These are phyloP conservation scores for Pseudorhombus dupliciocellatus DNA, from an alignment of 2,113 vertebrate genomes.

Conservation along the genomic window DNA sequence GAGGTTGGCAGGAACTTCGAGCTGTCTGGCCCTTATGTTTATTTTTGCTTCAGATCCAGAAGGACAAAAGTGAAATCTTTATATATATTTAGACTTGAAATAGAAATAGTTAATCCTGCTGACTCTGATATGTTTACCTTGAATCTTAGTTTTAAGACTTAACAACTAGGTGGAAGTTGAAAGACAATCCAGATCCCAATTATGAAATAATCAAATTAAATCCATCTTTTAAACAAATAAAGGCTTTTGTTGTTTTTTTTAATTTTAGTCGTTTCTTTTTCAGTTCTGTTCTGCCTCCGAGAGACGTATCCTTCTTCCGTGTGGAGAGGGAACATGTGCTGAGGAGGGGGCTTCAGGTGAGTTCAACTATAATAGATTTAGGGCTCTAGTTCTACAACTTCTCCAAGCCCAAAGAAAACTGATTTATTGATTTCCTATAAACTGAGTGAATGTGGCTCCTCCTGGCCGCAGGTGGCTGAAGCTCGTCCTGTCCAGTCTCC, in stretches of 20 bases:
- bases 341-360: conserved; percentile 78
- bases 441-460: background rate
- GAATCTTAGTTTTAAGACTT: background rate
- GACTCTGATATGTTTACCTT: background rate
- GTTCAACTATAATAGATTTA: too few relatives aligned
- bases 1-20: background rate
- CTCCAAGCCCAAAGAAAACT: background rate
- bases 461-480: conserved; percentile 64
- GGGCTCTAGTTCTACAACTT: too few relatives aligned
- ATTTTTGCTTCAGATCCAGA: too few relatives aligned
- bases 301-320: conserved; percentile 79
- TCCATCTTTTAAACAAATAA: too few relatives aligned
- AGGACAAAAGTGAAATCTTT: too few relatives aligned
- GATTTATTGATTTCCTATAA: background rate
- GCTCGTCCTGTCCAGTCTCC: conserved; percentile 74
- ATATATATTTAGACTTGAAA: background rate
- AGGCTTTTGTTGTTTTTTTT: too few relatives aligned
- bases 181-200: background rate
- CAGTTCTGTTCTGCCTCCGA: conserved; percentile 81
- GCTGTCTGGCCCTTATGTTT: background rate
- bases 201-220: too few relatives aligned
- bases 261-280: conserved; percentile 20
- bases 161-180: background rate
- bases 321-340: conserved; percentile 78
- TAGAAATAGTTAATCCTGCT: background rate